phyloP scores from a whole-genome alignment of 2,113 vertebrate species.

The Eonycteris spelaea region DNA sequence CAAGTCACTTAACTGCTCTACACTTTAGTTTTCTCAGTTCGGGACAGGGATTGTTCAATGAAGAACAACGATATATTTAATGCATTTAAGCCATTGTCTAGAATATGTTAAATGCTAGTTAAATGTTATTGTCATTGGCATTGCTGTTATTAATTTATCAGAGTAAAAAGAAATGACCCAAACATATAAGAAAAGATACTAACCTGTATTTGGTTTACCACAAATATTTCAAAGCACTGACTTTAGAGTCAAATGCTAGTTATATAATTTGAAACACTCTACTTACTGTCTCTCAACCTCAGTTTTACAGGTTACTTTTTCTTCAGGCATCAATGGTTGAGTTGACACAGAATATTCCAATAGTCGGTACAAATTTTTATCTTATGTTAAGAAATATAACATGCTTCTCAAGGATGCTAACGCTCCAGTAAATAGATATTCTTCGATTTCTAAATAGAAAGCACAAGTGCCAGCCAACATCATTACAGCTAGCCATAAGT shows the following conservation, averaged over 20 bases:
- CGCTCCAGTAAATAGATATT: not conserved
- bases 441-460: not conserved
- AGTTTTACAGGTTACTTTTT: not conserved
- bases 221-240: not conserved
- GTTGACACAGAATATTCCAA: not conserved
- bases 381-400: not conserved
- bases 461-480: not conserved
- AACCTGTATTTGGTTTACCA: not conserved
- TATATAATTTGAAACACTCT: not conserved
- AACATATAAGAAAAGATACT: not conserved
- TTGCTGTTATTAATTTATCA: not conserved
- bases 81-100: not conserved
- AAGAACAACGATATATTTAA: not conserved
- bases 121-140: not conserved
- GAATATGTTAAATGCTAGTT: not conserved
- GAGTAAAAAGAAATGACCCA: not conserved
- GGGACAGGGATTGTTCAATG: not conserved
- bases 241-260: not conserved
- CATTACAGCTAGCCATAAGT: not conserved
- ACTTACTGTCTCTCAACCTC: not conserved
- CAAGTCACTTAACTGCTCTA: not conserved
- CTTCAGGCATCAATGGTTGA: not conserved
- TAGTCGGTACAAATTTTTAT: not conserved
- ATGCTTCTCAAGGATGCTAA: not conserved
- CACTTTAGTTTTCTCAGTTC: not conserved